Base-by-base conservation (phyloP, 1,140 invertebrate genomes). In the Aphelenchoides besseyi region DNA sequence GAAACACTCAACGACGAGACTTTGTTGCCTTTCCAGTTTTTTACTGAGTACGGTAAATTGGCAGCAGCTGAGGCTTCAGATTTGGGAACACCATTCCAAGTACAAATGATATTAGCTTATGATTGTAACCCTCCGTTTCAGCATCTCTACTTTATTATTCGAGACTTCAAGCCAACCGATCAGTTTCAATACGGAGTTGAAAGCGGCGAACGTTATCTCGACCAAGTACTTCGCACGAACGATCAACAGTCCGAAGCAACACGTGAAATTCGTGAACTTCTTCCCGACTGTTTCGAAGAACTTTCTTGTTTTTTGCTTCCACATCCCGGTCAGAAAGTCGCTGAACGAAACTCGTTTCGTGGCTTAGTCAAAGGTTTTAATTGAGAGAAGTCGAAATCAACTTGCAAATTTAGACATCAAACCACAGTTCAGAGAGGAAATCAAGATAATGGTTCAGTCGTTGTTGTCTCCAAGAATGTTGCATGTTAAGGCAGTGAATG, bases 1-100 rank as follows among this genome's bases (percentile, higher is more conserved):
- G 86, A 86, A 67, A 87, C 86, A 73, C 86, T 88, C 41, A 86
- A 87, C 69, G 87, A 88, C 75, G 87, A 88, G 78, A 85, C 87
- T 73, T 71, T 88, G 3, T 86, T 88, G 70, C 85, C 87, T 80
- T 79, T 88, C 59, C 85, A 86, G 86, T 85, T 97, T 52, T 98
- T 98, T 85, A 96, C 93, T n/a, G 95, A 98, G 84, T 98, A 97
- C 86, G 95, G 95, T 0, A 89, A 94, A 73, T 87, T 98, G 74
- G 95, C 94, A n/a, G 85, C 95, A 57, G 92, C 92, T 75, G 92
- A 93, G 82, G 91, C 91, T 57, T 91, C 85, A 69, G 69, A 82
- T 37, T 82, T 84, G 37, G 83, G 82, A 9, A 90, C 75, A 92
- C 92, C 95, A 2, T 97, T 97, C 86, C 95, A 88, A 81, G 87